Conservation (phyloP, 2,888 invertebrate species). For the Gymnosoma rotundatum region DNA sequence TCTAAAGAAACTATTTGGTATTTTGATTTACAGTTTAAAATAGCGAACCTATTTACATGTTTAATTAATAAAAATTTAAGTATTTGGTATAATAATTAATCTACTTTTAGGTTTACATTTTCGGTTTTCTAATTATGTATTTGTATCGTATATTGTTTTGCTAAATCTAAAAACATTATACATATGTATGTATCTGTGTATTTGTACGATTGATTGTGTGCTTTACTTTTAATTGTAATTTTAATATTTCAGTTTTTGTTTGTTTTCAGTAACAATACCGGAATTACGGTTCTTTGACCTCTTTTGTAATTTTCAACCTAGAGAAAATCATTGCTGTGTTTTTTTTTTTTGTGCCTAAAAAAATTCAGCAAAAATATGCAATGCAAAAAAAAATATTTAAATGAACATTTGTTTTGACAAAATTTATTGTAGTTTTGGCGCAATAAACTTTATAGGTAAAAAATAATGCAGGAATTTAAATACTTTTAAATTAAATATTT, state of each 20-base stretch:
- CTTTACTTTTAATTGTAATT: constrained; percentile 27
- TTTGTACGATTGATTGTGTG: neutral
- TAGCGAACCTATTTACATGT: constrained; percentile 50
- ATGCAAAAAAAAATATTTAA: neutral
- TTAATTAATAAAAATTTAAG: constrained; percentile 38
- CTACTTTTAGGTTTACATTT: constrained; percentile 32
- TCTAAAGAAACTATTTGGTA: neutral
- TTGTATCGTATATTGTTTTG: neutral
- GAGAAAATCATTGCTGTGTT: constrained; percentile 30
- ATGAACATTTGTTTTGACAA: constrained; percentile 7
- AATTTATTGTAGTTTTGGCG: neutral
- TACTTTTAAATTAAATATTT: too few relatives aligned
- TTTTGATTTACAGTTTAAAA: constrained; percentile 29
- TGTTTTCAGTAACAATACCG: constrained; percentile 71
- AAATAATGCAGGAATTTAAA: too few relatives aligned
- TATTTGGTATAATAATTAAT: constrained; percentile 52
- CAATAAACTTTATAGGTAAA: too few relatives aligned
- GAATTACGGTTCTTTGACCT: constrained; percentile 73
- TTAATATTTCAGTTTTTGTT: constrained; percentile 50
- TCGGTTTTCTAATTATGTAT: neutral
- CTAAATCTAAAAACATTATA: constrained; percentile 30
- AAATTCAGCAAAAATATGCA: neutral
- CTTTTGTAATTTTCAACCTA: constrained; percentile 71
- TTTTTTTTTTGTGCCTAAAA: neutral
- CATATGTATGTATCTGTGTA: neutral